A percentile compares a stretch with the other conserved stretches of the same genome.
Evolutionary conservation across 64 coral and sea anemone species (phyloP).

Genomic region (Stichodactyla mertensii): DNA sequence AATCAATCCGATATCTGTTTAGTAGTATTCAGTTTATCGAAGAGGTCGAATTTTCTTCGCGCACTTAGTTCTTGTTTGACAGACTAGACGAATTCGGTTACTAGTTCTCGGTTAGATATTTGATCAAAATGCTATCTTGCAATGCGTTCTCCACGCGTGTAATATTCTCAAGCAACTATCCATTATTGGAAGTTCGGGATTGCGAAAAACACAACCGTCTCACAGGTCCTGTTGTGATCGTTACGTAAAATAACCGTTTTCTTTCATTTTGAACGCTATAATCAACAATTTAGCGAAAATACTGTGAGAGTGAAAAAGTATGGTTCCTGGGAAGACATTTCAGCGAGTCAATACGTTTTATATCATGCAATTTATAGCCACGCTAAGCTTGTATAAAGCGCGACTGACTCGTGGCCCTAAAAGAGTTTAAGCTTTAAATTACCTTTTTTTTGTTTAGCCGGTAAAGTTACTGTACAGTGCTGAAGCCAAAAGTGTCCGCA

Average conservation of each 20-base stretch:
- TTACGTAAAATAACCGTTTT: not conserved
- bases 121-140: not conserved
- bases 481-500: not conserved
- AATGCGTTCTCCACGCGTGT: not conserved
- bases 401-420: not conserved
- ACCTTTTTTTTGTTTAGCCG: conserved; percentile 38
- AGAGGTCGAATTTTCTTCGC: not conserved
- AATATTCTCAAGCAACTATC: not conserved
- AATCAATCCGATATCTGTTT: not conserved
- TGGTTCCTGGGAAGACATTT: no score
- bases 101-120: not conserved
- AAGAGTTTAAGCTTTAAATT: conserved; percentile 24
- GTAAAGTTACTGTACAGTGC: conserved; percentile 13
- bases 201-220: not conserved
- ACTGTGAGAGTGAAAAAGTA: no score
- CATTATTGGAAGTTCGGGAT: not conserved
- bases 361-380: not conserved
- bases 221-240: not conserved
- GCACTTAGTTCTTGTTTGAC: not conserved
- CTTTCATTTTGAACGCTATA: not conserved
- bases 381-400: not conserved
- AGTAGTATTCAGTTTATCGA: not conserved
- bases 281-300: not conserved
- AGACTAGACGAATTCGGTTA: not conserved
- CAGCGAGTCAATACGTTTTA: not conserved